Base-by-base conservation (phyloP, 2,888 invertebrate genomes). In the Amorpha juglandis region DNA sequence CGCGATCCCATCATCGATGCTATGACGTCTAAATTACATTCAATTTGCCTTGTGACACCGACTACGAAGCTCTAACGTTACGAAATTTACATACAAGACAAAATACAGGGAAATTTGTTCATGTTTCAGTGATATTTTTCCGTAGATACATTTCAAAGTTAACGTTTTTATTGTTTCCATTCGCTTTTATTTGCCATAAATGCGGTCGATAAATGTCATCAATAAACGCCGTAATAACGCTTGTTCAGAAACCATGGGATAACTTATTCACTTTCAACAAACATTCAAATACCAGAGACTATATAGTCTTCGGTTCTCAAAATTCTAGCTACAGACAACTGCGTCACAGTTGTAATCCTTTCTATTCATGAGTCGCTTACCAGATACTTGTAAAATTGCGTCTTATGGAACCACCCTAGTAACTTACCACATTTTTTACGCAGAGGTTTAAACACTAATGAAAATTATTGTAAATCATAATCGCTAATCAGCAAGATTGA, bases 11-110 rank as follows among this genome's bases (percentile, higher is more conserved):
- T 80, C 75, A 76, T 79, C 74, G 76, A 74, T 70, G 72, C 70
- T 72, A 67, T 77, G 73, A 79, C 73, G 71, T 70, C 74, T 75
- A 79, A 77, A 81, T 80, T 74, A 78, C 74, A 70, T 68, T 70
- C 75, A 74, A 76, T 79, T 74, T 75, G 73, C 74, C 71, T 66
- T 69, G 67, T 66, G 70, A 75, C 71, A 71, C 70, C 64, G 62
- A 67, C 74, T 70, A 70, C 71, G 47, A 42, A 51, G 63, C 48
- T 65, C 14, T 51, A 53, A 62, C 42, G 50, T 58, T 45, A 70
- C 68, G 68, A 69, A 72, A 79, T 80, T 79, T 79, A 70, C 73
- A 78, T 79, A 68, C 63, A 70, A 12, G 12, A 42, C 19, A 79
- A 68, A 77, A 74, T 74, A 75, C 70, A 65, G 50, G 68, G 58